phyloP scores from a whole-genome alignment of 37 sponge, comb jelly and placozoan species.

The Spongia lamella region DNA sequence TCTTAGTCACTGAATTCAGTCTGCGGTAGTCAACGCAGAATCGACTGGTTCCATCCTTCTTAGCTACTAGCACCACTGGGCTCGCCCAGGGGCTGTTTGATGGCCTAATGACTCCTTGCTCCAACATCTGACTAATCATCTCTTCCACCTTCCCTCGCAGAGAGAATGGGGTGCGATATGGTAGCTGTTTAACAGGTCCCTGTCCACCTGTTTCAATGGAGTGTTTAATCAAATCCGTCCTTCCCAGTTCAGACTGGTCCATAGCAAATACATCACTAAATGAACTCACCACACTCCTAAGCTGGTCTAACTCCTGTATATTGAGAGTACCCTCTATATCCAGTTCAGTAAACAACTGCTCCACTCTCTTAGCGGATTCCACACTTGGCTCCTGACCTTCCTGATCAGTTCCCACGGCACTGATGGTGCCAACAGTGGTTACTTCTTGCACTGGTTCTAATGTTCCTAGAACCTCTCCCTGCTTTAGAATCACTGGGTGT shows the following conservation, averaged over 20 bases:
- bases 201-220: not conserved
- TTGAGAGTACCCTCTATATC: too few species aligned
- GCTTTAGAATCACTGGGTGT: slow-evolving; percentile 8
- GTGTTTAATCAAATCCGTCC: not conserved
- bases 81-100: slow-evolving; percentile 13
- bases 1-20: slow-evolving; percentile 3
- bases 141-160: not conserved
- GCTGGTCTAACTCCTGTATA: too few species aligned
- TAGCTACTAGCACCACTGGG: slow-evolving; percentile 10
- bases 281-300: too few species aligned
- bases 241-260: slow-evolving; percentile 1
- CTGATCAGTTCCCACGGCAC: too few species aligned
- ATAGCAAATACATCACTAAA: slow-evolving; percentile 8
- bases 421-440: too few species aligned
- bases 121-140: not conserved
- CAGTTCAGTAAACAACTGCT: too few species aligned
- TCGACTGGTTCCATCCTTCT: not conserved
- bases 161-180: not conserved
- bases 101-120: slow-evolving; percentile 8
- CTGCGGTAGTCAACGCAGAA: slow-evolving; percentile 16
- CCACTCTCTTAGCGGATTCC: not conserved
- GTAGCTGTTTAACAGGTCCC: slow-evolving; percentile 11
- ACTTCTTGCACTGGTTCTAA: too few species aligned
- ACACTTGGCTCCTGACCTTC: not conserved
- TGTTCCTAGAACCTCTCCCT: slow-evolving; percentile 36